Evolutionary conservation across 2,797 vertebrate genomes (phyloP).

Genomic region (Vultur gryphus): DNA sequence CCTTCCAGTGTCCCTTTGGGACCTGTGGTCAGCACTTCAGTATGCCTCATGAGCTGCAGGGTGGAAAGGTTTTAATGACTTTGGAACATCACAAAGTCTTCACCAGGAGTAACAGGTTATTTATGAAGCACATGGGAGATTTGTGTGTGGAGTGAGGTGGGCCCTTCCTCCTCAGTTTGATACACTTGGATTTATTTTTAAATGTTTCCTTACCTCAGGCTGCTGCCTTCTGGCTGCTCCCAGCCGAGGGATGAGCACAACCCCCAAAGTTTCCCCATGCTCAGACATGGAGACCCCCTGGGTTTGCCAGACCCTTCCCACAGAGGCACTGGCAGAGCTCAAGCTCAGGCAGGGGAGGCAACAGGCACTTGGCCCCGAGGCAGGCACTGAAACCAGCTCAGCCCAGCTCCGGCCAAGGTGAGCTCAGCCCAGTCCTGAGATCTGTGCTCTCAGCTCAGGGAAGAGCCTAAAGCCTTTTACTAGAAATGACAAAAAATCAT

Average conservation of each 20-base stretch:
- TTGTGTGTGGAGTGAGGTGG: rapidly evolving
- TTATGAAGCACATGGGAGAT: not conserved
- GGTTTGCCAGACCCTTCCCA: not conserved
- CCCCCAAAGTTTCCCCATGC: not conserved
- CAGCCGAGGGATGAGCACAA: rapidly evolving
- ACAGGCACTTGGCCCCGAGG: rapidly evolving
- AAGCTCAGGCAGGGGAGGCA: not conserved
- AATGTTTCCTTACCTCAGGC: not conserved
- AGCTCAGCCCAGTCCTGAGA: not conserved
- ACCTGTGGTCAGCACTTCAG: not conserved
- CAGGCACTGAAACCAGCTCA: not conserved
- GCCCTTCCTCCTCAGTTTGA: not conserved
- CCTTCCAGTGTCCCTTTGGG: not conserved
- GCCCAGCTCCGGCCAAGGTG: rapidly evolving
- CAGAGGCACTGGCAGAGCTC: not conserved
- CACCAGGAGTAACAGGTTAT: not conserved
- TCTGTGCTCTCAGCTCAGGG: not conserved
- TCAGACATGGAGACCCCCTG: not conserved
- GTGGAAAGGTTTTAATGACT: not conserved
- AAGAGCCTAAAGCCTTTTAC: not conserved
- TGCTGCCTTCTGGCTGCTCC: not conserved
- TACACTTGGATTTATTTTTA: not conserved
- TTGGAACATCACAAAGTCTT: not conserved
- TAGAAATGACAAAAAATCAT: not conserved
- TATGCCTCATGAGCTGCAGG: not conserved